Conservation (phyloP, 35 echinoderm and acorn worm genomes). For the Eucidaris tribuloides region DNA sequence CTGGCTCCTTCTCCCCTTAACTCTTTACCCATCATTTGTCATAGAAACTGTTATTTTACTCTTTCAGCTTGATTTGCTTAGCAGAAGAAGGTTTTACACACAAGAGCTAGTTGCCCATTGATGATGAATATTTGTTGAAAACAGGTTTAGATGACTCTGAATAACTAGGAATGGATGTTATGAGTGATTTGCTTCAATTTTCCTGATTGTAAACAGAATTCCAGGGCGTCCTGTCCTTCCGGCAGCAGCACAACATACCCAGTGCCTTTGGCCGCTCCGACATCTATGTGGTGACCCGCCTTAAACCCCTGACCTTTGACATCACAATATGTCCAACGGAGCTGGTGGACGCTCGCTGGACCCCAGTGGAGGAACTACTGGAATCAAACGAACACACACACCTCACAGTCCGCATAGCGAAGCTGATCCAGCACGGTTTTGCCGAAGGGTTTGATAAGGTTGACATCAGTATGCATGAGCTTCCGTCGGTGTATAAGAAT, state of each 20-base stretch:
- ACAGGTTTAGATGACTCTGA: too few species aligned
- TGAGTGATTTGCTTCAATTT: too few species aligned
- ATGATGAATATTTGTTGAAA: too few species aligned
- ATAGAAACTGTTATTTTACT: too few species aligned
- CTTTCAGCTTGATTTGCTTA: too few species aligned
- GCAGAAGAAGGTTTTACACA: too few species aligned
- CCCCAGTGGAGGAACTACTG: conserved; percentile 52
- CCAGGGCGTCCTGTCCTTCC: conserved; percentile 79
- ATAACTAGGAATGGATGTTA: too few species aligned
- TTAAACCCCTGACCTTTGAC: conserved; percentile 92
- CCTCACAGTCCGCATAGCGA: conserved; percentile 56
- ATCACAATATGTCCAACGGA: conserved; percentile 73
- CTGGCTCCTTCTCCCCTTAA: too few species aligned
- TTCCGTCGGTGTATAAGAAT: conserved; percentile 82
- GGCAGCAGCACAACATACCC: conserved; percentile 88
- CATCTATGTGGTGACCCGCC: conserved; percentile 89
- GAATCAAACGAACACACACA: conserved; percentile 40
- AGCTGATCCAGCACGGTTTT: conserved; percentile 52
- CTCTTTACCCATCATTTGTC: too few species aligned
- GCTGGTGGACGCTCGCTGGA: conserved; percentile 82
- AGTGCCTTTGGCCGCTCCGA: conserved; percentile 85
- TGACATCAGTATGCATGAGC: conserved; percentile 74
- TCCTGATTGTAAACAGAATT: too few species aligned
- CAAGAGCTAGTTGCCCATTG: too few species aligned
- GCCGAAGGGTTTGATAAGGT: conserved; percentile 59